Evolutionary conservation across 2,888 invertebrate genomes (phyloP), one percentile per base, ranked within the genome.

Genomic region (Homarus gammarus): DNA sequence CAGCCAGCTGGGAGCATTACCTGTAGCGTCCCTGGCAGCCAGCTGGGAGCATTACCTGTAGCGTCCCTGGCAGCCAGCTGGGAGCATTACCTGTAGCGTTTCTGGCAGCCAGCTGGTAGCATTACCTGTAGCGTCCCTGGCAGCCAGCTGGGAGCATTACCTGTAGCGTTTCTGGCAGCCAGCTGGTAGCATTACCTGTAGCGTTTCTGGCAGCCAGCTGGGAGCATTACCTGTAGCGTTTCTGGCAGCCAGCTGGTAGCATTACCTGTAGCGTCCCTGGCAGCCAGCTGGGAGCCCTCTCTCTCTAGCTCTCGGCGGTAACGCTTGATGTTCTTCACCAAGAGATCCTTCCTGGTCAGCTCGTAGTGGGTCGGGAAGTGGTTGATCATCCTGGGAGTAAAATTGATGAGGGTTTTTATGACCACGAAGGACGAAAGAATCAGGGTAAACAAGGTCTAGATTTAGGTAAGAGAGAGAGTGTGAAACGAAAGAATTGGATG

Each of bases 351-450:
- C 22, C 99, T 95, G 0, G 98, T 98, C 84, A 99, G 94, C 94
- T 99, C 99, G 93, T 98, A 97, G 93, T 98, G 98, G 94, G 98
- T 99, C 0, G 99, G 98, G 94, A 98, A 99, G 94, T 99, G 99
- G 94, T 98, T 99, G 92, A 99, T 98, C 86, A 98, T 95, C 94
- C 97, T 97, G 92, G 82, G 93, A 91, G 88, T n/a, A n/a, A n/a
- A 33, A 22, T 31, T 82, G 84, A 61, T 49, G 27, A 56, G 12
- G 18, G 18, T 5, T 44, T 12, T 44, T 12, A 44, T 44, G 44
- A 12, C 44, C 5, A 44, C 12, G 44, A 44, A 44, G 44, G 5
- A n/a, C n/a, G 6, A 44, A 12, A 44, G 44, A 44, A 44, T 12
- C 44, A 8, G 44, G 44, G 44, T 44, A 44, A 44, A n/a, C n/a